These are phyloP conservation scores for Cettia cetti DNA, from an alignment of 2,113 vertebrate species.

Conservation along the genomic window DNA sequence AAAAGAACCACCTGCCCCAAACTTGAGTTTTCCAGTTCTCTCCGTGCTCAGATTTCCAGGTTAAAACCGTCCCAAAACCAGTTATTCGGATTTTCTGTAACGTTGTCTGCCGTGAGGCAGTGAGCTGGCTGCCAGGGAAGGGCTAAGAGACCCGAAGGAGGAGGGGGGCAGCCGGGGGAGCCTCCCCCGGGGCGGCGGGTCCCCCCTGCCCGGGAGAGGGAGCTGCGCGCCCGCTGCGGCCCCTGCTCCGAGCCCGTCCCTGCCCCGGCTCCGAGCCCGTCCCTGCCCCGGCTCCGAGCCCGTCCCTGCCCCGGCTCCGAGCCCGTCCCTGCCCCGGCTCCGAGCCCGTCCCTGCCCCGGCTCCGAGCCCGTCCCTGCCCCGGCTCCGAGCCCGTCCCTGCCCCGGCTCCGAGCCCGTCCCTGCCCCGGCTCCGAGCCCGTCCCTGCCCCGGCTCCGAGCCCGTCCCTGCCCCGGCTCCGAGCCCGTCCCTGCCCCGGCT, in stretches of 20 bases:
- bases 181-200: neutral
- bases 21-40: neutral
- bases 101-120: fast-evolving
- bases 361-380: fast-evolving
- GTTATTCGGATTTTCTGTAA: fast-evolving
- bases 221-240: conserved; percentile 41
- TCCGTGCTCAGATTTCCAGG: neutral
- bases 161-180: neutral
- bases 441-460: neutral
- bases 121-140: neutral
- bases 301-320: neutral
- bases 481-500: fast-evolving
- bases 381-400: neutral
- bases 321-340: no score
- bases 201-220: conserved; percentile 60
- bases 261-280: no score
- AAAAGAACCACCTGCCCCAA: neutral
- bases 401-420: no score
- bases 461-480: no score
- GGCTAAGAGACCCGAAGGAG: fast-evolving
- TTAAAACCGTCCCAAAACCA: fast-evolving
- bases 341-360: fast-evolving
- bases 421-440: fast-evolving
- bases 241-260: neutral
- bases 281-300: fast-evolving